Conservation (phyloP, 2,888 invertebrate species). For the Drosophila villosipedis region DNA sequence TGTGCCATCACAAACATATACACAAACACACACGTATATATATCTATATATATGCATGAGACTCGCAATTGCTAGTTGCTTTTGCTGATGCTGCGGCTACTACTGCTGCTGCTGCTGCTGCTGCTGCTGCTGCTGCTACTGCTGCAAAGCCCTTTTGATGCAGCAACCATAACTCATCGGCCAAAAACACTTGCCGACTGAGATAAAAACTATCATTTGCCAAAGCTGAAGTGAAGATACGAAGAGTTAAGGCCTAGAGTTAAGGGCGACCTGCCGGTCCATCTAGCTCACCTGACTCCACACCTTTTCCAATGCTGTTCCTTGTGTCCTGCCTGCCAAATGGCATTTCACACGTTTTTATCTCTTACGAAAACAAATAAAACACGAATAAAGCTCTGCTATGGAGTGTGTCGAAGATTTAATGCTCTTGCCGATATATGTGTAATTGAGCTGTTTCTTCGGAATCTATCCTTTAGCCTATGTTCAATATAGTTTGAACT, state of each 20-base stretch:
- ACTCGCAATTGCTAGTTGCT: slow-evolving; percentile 12
- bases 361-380: slow-evolving; percentile 49
- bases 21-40: not conserved
- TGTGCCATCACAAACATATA: slow-evolving; percentile 36
- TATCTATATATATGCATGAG: slow-evolving; percentile 5
- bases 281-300: slow-evolving; percentile 1
- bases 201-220: slow-evolving; percentile 82
- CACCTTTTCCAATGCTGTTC: slow-evolving; percentile 3
- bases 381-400: slow-evolving; percentile 12
- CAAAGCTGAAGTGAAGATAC: slow-evolving; percentile 72
- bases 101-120: slow-evolving; percentile 15
- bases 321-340: slow-evolving; percentile 64
- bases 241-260: slow-evolving; percentile 34
- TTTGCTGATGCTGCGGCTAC: slow-evolving; percentile 13
- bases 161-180: slow-evolving; percentile 78
- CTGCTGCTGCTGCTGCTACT: slow-evolving; percentile 39
- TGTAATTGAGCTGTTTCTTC: not conserved
- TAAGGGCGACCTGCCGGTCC: slow-evolving; percentile 23
- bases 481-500: not conserved
- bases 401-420: slow-evolving; percentile 17
- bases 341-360: slow-evolving; percentile 79
- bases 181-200: slow-evolving; percentile 67
- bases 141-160: slow-evolving; percentile 72
- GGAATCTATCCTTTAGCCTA: not conserved
- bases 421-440: slow-evolving; percentile 18